Base-by-base conservation (phyloP, 2,113 vertebrate species). In the Delphinus delphis region DNA sequence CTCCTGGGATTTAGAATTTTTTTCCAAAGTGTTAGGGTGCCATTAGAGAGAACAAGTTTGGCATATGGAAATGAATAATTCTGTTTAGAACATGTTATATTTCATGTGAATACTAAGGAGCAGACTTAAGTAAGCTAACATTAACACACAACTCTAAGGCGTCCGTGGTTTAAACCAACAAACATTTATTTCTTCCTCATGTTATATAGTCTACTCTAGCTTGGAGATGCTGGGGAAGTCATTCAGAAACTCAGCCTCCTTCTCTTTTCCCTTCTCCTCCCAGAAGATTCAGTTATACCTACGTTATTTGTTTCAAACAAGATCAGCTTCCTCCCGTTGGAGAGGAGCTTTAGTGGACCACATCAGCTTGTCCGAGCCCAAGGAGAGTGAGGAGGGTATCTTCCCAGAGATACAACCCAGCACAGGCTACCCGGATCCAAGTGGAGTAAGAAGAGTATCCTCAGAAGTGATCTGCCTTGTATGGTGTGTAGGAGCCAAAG, bases 401-500 rank as follows among this genome's bases (percentile, higher is more conserved):
- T 25, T 81, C 8, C 65, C 41, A 14, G 8, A 77, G 20, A 44
- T 25, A 53, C 41, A 55, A 10, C 7, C 20, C 36, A 38, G 25
- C 14, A 33, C 20, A 31, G 3, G 14, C 5, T 6, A 0, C 33
- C 68, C 53, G 62, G 68, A 67, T 36, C 11, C 1, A 15, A 26
- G 28, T 41, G 58, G 25, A 21, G 4, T 36, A 6, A 79, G 15
- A 13, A 62, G 9, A 1, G 4, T 5, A 5, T n/a, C 13, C 25
- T 50, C 13, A 9, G 33, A 65, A 38, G 10, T 36, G 20, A 65
- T 53, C 15, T 23, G 28, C 6, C 1, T 23, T 85, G 36, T 14
- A 3, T 41, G 18, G 23, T 0, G 8, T n/a, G 0, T 65, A 8
- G 38, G 58, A 50, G 6, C 21, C 36, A 26, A 36, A 63, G 21